Evolutionary conservation across 1,140 invertebrate species (phyloP), one percentile per base, ranked within the genome.

Genomic region (Drosophila punjabiensis): DNA sequence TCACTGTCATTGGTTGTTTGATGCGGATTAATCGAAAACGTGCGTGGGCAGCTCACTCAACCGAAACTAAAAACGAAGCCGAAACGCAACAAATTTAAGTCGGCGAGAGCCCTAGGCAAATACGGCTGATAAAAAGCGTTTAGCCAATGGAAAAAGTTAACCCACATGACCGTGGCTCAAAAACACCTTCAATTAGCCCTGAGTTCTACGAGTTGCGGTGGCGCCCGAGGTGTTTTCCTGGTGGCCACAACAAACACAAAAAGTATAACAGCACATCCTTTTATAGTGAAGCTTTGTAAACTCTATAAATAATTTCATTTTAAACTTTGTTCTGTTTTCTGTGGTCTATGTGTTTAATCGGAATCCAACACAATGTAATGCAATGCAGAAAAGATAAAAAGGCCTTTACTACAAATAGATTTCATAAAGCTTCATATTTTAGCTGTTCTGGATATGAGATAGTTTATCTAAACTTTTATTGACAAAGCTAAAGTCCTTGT

Each of bases 11-110:
- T 76, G 52, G 60, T 56, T 76, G 69, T 70, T 85, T 65, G 71
- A 78, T 64, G 71, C 68, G 55, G 73, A 81, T 89, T 89, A 88
- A 88, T 88, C 85, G 81, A 89, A 89, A 76, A 88, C 76, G 76
- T 79, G 76, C 76, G 76, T 79, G 76, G 65, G 76, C 66, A 63
- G 81, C 50, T 69, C 50, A 69, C 59, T 68, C 69, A 61, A 61
- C 59, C 58, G 53, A 69, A 77, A 71, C 68, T 71, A 74, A 50
- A 74, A 74, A 73, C 47, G 68, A 62, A 41, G 39, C 70, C 69
- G 39, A 73, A 60, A 35, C 68, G 45, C 53, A 35, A 30, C 43
- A 47, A 68, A 59, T 66, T 60, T 58, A 76, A 76, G 32, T 76
- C 62, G 32, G 28, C 30, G 28, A 30, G n/a, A 61, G 35, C 45